Evolutionary conservation across 2,888 invertebrate genomes (phyloP), one percentile per base, ranked within the genome.

Genomic region (Nomada goodeniana): DNA sequence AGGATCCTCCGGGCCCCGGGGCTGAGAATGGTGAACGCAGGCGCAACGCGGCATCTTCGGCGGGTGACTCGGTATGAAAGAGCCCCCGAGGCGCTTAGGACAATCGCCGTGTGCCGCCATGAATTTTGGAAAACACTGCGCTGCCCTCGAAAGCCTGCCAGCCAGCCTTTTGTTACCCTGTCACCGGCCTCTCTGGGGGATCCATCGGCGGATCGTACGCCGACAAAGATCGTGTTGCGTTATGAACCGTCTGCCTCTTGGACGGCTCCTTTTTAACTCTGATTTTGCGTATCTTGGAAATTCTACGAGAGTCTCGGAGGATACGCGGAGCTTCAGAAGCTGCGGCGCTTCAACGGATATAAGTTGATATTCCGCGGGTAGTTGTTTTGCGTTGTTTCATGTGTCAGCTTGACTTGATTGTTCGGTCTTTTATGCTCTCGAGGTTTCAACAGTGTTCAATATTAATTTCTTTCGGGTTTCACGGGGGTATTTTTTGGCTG

Each of bases 61-160:
- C 83, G 82, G 80, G 65, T 76, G 81, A 73, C 83, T 89, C 84
- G 80, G 77, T 86, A 83, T 87, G 77, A 85, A 85, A 87, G 81
- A 78, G 75, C 86, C 86, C 88, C 88, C 88, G 84, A 83, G 83
- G 85, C 78, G 89, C 84, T 82, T 78, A 82, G 90, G 89, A 91
- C 91, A 93, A 92, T 92, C 89, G 91, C 60, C 74, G 85, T 86
- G 85, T 87, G 89, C 87, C 88, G 91, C 86, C 90, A 91, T 86
- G 91, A 92, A 92, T 92, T 92, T 92, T 84, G 88, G 89, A 92
- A 93, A 93, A 93, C 91, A 93, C 85, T 90, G 88, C 87, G 83
- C 82, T 86, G 88, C 84, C 88, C 85, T 87, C 86, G 85, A 88
- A 88, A 89, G 90, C 88, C 85, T 89, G 86, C 88, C 76, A 20